Evolutionary conservation across 2,888 invertebrate genomes (phyloP), one percentile per base, ranked within the genome.

Genomic region (Anthophora plumipes): DNA sequence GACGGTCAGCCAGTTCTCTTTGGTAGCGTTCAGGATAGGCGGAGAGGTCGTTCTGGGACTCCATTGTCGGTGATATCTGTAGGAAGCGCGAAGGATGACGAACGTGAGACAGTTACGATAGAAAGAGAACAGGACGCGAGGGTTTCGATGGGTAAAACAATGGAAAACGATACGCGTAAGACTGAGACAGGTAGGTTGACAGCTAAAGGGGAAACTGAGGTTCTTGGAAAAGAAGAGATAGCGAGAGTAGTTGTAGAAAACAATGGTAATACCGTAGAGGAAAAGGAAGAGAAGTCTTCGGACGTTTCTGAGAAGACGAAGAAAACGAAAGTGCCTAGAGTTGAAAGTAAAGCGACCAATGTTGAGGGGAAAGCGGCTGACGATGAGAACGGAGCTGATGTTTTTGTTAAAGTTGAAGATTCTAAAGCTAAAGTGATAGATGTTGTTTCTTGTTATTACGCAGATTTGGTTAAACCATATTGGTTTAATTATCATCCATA

Each of bases 11-110:
- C 86, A 54, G 85, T 91, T 20, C 69, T 93, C 37, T 92, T 93
- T 68, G 92, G 92, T 82, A 93, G 92, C 85, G 90, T 92, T 73
- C 91, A 90, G 83, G 89, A 91, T 87, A 91, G 92, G 78, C 91
- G 82, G 75, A 89, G 83, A 39, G 82, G 59, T 78, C 85, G 84
- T 64, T 37, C 79, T n/a, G 70, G 41, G 8, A 81, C 63, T 31
- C 83, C 86, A n/a, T 64, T 68, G 79, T 79, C 70, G 43, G 52
- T 60, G 11, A 77, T 41, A n/a, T 25, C 46, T 14, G 11, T 63
- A 60, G 80, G 25, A 31, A 54, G 25, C n/a, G 52, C 68, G 59
- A 59, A n/a, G 17, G 4, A 31, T 31, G 75, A 46, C 25, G 63
- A 64, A 12, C 41, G n/a, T 6, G 61, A 54, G 11, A 50, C 43